Conservation (phyloP, 35 echinoderm and acorn worm genomes). For the Lytechinus variegatus region DNA sequence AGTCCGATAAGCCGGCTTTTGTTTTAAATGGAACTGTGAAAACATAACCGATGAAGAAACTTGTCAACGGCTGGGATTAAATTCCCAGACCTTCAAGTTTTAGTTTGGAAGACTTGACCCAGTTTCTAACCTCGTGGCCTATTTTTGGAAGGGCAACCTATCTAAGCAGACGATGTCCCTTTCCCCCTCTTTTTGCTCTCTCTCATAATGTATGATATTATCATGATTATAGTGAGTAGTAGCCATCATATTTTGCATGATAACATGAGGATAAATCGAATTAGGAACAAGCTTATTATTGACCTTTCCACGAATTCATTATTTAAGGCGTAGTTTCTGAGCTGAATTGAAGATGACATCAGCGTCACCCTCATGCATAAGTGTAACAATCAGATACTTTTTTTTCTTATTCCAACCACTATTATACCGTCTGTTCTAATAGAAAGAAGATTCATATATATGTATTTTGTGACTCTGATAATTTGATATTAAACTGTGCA, state of each 20-base stretch:
- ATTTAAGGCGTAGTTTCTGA: neutral
- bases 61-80: neutral
- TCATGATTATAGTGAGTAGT: too few species aligned
- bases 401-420: too few species aligned
- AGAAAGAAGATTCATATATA: too few species aligned
- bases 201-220: neutral
- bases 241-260: neutral
- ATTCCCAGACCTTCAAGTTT: slow-evolving; percentile 2
- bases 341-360: too few species aligned
- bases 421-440: too few species aligned
- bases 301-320: neutral
- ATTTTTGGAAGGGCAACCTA: neutral
- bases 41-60: neutral
- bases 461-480: too few species aligned
- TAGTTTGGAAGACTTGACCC: neutral
- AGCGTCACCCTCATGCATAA: too few species aligned
- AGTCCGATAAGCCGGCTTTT: neutral
- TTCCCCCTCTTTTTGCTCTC: neutral
- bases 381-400: too few species aligned
- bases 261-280: neutral
- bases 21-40: slow-evolving; percentile 19
- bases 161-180: neutral
- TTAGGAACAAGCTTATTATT: neutral
- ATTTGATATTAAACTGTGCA: too few species aligned
- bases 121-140: neutral